These are phyloP conservation scores for Aldabrachelys gigantea DNA, from an alignment of 2,113 vertebrate species.

Conservation along the genomic window DNA sequence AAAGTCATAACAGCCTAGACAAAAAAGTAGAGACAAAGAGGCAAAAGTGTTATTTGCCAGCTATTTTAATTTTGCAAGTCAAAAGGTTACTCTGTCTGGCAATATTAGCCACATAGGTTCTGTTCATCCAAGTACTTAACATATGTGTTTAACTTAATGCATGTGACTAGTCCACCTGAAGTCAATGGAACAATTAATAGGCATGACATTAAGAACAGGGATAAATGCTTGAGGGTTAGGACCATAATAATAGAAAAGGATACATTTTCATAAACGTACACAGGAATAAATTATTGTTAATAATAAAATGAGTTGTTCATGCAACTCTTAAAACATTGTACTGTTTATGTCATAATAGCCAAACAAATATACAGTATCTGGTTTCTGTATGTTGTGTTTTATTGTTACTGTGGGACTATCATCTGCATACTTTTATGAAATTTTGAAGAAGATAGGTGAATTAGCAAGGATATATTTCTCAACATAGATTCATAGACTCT, in stretches of 20 bases:
- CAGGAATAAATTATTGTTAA: neutral
- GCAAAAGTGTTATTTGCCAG: constrained; percentile 38
- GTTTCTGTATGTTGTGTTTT: fast-evolving
- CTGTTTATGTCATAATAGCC: neutral
- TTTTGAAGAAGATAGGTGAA: fast-evolving
- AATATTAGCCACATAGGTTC: neutral
- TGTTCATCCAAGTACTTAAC: neutral
- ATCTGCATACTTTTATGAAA: fast-evolving
- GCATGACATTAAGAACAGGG: fast-evolving
- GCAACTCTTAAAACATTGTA: neutral
- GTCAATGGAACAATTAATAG: neutral
- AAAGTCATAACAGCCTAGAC: neutral
- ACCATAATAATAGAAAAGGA: neutral
- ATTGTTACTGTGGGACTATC: fast-evolving
- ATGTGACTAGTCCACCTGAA: neutral
- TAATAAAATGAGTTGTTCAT: neutral
- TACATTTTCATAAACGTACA: neutral
- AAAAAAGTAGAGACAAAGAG: neutral
- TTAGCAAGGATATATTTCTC: fast-evolving
- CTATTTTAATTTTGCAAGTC: neutral
- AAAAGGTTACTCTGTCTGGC: neutral
- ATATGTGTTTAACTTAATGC: neutral
- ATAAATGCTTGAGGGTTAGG: fast-evolving
- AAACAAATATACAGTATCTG: neutral
- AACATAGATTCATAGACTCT: neutral